Evolutionary conservation across 2,113 vertebrate species (phyloP), one percentile per base, ranked within the genome.

Genomic region (Anarhynchus alexandrinus): DNA sequence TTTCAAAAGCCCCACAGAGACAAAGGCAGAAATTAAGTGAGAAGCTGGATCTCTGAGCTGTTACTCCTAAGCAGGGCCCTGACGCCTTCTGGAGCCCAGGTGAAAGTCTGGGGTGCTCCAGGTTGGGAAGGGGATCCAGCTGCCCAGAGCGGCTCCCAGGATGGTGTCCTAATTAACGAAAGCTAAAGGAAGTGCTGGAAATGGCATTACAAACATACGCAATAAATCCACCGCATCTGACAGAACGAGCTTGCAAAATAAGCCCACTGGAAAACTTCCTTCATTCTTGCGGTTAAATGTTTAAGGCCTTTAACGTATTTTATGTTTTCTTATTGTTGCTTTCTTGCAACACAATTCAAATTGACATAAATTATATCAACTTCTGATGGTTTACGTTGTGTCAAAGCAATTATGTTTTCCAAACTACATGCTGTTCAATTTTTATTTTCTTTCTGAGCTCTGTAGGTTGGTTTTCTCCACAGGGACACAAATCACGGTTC

Each of bases 261-360:
- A 96, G 30, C 43, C 76, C 62, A 32, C 72, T 94, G 80, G 58
- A 89, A 94, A 87, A 65, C 67, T 90, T 86, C 62, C 89, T 82
- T 96, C 77, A 64, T 95, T 94, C 69, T 89, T 94, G 83, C 91
- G 89, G 91, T 93, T 91, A 92, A 78, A 47, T 55, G 57, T 86
- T 96, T 91, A 94, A 93, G 65, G 47, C 2, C 0, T 96, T 67
- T 59, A 89, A 91, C 5, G 32, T 91, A 86, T 84, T 96, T 89
- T 78, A 84, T 88, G 55, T 95, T 86, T 94, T 89, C 70, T 67
- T 83, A 11, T n/a, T 86, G 72, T 78, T 90, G 42, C 72, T 92
- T 89, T 51, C 82, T 90, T 88, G 67, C 59, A 66, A 81, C 17
- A 6, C n/a, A 43, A 32, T 94, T 94, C n/a, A 74, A 86, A 71